A percentile compares a stretch with the other conserved stretches of the same genome.
Evolutionary conservation across 1,140 invertebrate genomes (phyloP).

Genomic region (Megalopta genalis): DNA sequence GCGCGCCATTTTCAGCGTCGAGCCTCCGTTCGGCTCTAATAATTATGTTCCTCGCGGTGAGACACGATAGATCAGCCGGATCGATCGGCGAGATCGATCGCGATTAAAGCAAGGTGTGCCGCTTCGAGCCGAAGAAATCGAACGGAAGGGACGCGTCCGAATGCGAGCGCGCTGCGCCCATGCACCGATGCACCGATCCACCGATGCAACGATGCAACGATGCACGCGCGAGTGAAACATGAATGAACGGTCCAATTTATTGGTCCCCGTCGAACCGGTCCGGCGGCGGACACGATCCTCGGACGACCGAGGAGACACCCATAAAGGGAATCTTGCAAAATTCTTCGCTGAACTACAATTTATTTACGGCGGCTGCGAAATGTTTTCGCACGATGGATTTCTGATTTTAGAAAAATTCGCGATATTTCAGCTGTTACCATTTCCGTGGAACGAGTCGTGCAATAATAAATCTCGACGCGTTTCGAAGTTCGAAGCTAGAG

Average conservation of each 20-base stretch:
- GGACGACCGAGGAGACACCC: too few species aligned
- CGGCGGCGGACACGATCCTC: background rate
- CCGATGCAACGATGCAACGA: too few species aligned
- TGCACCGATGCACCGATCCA: too few species aligned
- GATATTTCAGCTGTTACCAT: too few species aligned
- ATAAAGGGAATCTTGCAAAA: too few species aligned
- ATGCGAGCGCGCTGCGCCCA: background rate
- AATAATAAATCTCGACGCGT: too few species aligned
- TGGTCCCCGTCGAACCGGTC: slow-evolving; percentile 40
- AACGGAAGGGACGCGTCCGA: slow-evolving; percentile 18
- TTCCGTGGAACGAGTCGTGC: too few species aligned
- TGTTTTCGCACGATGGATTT: too few species aligned
- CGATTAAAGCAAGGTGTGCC: slow-evolving; percentile 24
- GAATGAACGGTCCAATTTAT: slow-evolving; percentile 46
- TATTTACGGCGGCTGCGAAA: too few species aligned
- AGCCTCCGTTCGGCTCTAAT: slow-evolving; percentile 13
- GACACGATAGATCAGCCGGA: slow-evolving; percentile 27
- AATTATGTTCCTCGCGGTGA: slow-evolving; percentile 35
- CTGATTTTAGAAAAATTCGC: too few species aligned
- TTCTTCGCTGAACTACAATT: too few species aligned
- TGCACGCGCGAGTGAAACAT: slow-evolving; percentile 11
- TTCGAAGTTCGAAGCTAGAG: too few species aligned
- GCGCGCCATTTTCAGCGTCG: slow-evolving; percentile 7
- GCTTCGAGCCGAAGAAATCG: slow-evolving; percentile 1
- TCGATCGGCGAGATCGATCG: slow-evolving; percentile 28